These are phyloP conservation scores for Eupithecia abbreviata DNA, from an alignment of 2,888 invertebrate species.

Conservation along the genomic window DNA sequence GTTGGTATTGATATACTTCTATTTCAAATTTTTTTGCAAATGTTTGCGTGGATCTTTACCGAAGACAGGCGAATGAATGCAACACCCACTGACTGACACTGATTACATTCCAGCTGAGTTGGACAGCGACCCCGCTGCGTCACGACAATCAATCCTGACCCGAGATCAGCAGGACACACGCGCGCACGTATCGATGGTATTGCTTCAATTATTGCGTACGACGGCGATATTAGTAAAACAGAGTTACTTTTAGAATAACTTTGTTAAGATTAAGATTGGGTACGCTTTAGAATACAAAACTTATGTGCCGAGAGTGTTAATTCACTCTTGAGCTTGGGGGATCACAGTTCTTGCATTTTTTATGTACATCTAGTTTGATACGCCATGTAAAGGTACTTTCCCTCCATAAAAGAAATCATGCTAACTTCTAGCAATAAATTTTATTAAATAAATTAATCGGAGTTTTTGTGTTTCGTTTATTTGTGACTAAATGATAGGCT, in stretches of 20 bases:
- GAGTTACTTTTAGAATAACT: not conserved
- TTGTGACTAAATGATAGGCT: not conserved
- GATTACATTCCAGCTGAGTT: not conserved
- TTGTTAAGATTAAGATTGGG: not conserved
- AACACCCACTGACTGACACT: not conserved
- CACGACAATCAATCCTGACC: not conserved
- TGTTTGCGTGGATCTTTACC: not conserved
- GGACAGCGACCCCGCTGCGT: not conserved
- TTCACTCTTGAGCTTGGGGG: not conserved
- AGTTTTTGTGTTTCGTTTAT: not conserved
- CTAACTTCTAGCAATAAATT: not conserved
- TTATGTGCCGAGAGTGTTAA: not conserved
- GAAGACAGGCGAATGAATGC: not conserved
- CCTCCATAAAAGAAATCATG: too few relatives aligned
- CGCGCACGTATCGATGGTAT: not conserved
- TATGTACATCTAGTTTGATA: too few relatives aligned
- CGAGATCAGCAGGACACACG: not conserved
- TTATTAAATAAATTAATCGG: not conserved
- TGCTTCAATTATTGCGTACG: not conserved
- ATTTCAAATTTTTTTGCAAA: too few relatives aligned
- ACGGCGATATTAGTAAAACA: not conserved
- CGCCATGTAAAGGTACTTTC: too few relatives aligned
- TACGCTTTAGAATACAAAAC: not conserved
- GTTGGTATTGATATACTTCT: too few relatives aligned
- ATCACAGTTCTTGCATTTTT: too few relatives aligned